Conservation (phyloP, 1,140 invertebrate species). For the Telenomus remus region DNA sequence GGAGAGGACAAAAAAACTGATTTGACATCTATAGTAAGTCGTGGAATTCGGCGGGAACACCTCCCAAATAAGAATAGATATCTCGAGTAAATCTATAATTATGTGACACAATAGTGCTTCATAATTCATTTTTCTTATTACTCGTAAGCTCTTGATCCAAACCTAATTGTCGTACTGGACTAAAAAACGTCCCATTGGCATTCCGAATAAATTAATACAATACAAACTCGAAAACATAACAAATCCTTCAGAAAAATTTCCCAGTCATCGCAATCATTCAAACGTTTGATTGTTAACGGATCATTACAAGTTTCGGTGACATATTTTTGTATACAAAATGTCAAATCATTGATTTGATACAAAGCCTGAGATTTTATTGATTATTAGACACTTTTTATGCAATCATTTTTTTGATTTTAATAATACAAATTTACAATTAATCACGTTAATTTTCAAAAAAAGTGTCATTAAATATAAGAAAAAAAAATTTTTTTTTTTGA, state of each 20-base stretch:
- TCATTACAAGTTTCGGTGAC: constrained; percentile 1
- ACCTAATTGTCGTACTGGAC: not conserved
- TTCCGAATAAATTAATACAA: no score
- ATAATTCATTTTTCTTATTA: not conserved
- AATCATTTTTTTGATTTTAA: no score
- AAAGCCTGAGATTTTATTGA: no score
- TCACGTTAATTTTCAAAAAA: no score
- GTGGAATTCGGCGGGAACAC: not conserved
- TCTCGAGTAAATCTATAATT: not conserved
- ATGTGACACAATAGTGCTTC: not conserved
- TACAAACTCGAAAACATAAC: not conserved
- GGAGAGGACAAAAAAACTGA: not conserved
- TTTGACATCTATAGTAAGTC: constrained; percentile 6
- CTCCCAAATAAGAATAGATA: not conserved
- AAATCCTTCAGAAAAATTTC: not conserved
- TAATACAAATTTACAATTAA: no score
- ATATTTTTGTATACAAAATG: not conserved
- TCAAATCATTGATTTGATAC: no score
- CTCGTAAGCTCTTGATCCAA: not conserved
- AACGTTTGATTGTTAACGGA: constrained; percentile 3
- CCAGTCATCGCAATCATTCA: constrained; percentile 4
- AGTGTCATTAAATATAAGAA: no score
- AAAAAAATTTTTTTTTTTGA: no score
- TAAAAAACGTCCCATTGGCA: no score
- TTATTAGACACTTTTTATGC: no score